Base-by-base conservation (phyloP, 1,140 invertebrate species). In the Drosophila funebris region DNA sequence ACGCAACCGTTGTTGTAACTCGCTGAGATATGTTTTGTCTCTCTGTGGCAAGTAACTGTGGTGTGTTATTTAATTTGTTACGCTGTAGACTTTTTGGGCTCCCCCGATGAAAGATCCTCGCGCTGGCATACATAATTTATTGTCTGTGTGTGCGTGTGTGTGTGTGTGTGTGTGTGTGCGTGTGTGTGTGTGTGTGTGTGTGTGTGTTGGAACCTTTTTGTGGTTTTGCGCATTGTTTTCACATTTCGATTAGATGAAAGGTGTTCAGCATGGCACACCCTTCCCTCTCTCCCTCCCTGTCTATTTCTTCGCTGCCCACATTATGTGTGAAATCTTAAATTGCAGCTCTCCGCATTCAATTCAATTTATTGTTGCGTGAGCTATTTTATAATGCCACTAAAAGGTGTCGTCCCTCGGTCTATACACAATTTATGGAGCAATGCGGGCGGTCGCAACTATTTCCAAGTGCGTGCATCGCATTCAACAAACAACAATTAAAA, bases 311-410 rank as follows among this genome's bases (percentile, higher is more conserved):
- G 13, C 36, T 16, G 13, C 6, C 8, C 27, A n/a, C n/a, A n/a
- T 41, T 52, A 11, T 83, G 78, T 87, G 83, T 88, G 78, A 87
- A 88, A 87, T 83, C 78, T 83, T 83, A 88, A 87, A 88, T 88
- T 88, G 78, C 83, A 78, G 64, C 43, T 37, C 18, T 8, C 16
- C 20, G 20, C 13, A 33, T 43, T 68, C 64, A 82, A 83, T 88
- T 88, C 41, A 87, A 84, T 73, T 78, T 72, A 72, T 78, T 69
- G 66, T 78, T 81, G 83, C 78, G 83, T 85, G 82, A 78, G 83
- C 67, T 69, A 76, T 56, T 87, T 81, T 53, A 50, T 36, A 70
- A 83, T 57, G 57, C 61, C 27, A n/a, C 29, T 63, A 43, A 13
- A 50, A 67, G 52, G 62, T 70, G 66, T 62, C 71, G 27, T 52